Evolutionary conservation across 2,113 vertebrate species (phyloP).

Genomic region (Struthidea cinerea): DNA sequence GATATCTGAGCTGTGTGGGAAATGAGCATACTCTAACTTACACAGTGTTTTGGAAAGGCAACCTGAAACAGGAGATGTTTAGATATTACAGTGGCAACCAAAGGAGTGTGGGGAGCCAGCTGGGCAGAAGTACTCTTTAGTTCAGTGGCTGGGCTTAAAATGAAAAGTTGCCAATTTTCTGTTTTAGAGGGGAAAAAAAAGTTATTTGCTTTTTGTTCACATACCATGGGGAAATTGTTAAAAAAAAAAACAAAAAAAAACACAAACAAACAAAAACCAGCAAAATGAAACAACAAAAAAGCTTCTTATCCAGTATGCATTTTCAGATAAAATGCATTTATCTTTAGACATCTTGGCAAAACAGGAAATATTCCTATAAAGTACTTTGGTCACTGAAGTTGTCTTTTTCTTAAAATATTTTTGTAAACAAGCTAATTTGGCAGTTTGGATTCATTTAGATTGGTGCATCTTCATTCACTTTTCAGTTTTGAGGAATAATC

Average conservation of each 20-base stretch:
- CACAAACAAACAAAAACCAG: background rate
- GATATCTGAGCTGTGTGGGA: background rate
- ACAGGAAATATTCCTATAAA: background rate
- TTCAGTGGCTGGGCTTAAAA: background rate
- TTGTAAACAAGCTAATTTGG: background rate
- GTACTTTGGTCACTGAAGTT: background rate
- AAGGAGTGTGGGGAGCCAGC: background rate
- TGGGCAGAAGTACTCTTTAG: background rate
- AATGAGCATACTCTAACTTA: background rate
- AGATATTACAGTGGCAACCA: background rate
- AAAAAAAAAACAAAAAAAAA: background rate
- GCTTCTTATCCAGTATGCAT: background rate
- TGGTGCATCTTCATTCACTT: background rate
- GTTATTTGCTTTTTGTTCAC: background rate
- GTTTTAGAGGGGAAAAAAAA: background rate
- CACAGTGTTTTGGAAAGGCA: background rate
- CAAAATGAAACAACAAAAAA: background rate
- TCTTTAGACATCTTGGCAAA: background rate
- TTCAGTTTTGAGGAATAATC: background rate
- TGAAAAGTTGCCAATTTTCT: background rate
- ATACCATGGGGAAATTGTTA: background rate
- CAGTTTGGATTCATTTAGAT: background rate
- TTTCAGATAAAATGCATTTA: background rate
- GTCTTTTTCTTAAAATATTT: background rate
- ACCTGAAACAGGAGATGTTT: background rate